A percentile compares a stretch with the other conserved stretches of the same genome.
These are phyloP conservation scores for Nemotelus nigrinus DNA, from an alignment of 2,888 invertebrate genomes.

Conservation along the genomic window DNA sequence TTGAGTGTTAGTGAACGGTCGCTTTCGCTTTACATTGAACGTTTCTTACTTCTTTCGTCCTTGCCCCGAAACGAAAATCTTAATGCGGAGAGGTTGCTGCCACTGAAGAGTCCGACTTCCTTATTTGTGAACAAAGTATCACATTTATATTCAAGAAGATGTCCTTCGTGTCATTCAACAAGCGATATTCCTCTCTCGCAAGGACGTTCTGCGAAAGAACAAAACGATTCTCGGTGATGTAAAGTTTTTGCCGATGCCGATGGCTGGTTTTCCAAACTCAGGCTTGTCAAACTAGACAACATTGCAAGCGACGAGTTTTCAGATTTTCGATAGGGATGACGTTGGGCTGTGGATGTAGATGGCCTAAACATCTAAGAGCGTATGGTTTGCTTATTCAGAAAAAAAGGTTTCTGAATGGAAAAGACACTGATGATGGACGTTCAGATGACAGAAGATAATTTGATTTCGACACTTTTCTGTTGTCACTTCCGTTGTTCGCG, in stretches of 20 bases:
- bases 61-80: neutral
- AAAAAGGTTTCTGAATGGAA: neutral
- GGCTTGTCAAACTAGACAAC: neutral
- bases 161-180: conserved; percentile 50
- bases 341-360: conserved; percentile 5
- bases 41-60: neutral
- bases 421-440: conserved; percentile 17
- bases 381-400: conserved; percentile 24
- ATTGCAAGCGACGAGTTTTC: neutral
- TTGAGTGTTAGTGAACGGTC: conserved; percentile 8
- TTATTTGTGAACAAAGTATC: conserved; percentile 51
- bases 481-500: conserved; percentile 9
- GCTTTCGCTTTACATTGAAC: neutral
- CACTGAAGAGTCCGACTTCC: conserved; percentile 14
- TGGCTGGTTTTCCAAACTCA: neutral
- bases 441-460: conserved; percentile 39
- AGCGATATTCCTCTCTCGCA: conserved; percentile 48
- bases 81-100: neutral
- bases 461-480: conserved; percentile 24
- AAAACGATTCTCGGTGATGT: conserved; percentile 12
- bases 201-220: conserved; percentile 14
- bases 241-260: conserved; percentile 20
- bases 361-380: conserved; percentile 3
- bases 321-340: conserved; percentile 17
- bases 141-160: conserved; percentile 51